Evolutionary conservation across 2,888 invertebrate species (phyloP).

Genomic region (Odontomyia ornata): DNA sequence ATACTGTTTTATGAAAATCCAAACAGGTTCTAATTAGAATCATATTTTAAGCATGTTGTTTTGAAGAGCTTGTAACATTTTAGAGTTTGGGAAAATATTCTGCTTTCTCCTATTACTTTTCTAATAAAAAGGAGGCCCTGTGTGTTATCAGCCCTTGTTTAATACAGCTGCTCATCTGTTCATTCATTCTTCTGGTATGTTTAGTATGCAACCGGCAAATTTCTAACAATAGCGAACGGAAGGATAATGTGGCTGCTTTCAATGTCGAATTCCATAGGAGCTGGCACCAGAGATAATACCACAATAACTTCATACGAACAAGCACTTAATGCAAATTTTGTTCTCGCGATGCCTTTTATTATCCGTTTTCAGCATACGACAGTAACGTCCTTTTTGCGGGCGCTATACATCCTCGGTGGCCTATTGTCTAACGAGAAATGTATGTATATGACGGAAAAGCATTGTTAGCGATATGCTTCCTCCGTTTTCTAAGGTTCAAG

Average conservation of each 20-base stretch:
- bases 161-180: not conserved
- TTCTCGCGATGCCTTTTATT: slow-evolving; percentile 38
- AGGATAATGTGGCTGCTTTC: not conserved
- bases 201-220: not conserved
- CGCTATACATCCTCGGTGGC: slow-evolving; percentile 13
- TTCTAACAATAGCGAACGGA: not conserved
- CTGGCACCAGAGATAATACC: slow-evolving; percentile 35
- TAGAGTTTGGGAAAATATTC: too few relatives aligned
- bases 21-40: too few relatives aligned
- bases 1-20: too few relatives aligned
- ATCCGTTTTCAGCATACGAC: slow-evolving; percentile 21
- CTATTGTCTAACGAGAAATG: slow-evolving; percentile 15
- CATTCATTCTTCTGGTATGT: not conserved
- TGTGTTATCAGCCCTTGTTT: too few relatives aligned
- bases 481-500: slow-evolving; percentile 13
- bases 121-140: too few relatives aligned
- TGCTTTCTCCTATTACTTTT: too few relatives aligned
- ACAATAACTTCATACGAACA: slow-evolving; percentile 36
- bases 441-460: slow-evolving; percentile 5
- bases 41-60: too few relatives aligned
- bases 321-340: slow-evolving; percentile 48
- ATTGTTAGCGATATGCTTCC: slow-evolving; percentile 21
- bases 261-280: not conserved
- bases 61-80: too few relatives aligned
- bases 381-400: slow-evolving; percentile 35